Base-by-base conservation (phyloP, 2,113 vertebrate species). In the Archilochus colubris region DNA sequence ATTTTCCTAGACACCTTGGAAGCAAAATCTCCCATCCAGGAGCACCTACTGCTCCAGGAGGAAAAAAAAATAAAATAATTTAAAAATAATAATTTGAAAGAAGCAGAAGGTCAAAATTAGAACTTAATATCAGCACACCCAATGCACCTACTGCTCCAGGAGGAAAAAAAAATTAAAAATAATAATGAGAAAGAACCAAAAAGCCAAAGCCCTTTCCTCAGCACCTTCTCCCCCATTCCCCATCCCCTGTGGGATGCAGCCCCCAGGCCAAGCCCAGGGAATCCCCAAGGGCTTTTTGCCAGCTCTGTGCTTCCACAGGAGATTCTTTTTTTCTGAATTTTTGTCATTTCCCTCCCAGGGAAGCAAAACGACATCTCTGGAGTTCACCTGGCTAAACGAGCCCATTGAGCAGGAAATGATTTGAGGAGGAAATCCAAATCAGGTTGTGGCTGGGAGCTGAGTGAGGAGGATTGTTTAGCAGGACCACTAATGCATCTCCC, bases 101-200 rank as follows among this genome's bases (percentile, higher is more conserved):
- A 33, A 33, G 6, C 33, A 33, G 7, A 33, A 33, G 33, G 33
- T 33, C 33, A 33, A 33, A 76, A 9, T 10, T 10, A 69, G 58
- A 18, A 3, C 43, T 1, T 12, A 43, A 17, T 11, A 12, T 12
- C 59, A 20, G 58, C 84, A 30, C 38, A 1, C 50, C 10, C 81
- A 2, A 7, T 4, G 51, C 27, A 14, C 57, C 58, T 17, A 23
- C 28, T 8, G 0, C 5, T 23, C 3, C 0, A 6, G 54, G 9
- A 30, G 4, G 40, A 17, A 8, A 46, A 46, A 46, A 46, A 46
- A 22, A 50, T 22, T 22, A 50, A 50, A 24, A 23, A 22, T 12
- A n/a, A 10, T 25, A 0, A 25, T 44, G 1, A 38, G 22, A 8
- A 51, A 1, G 54, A 25, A 1, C 28, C 12, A 36, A 61, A 46